Percentiles rank a stretch among this genome's conserved stretches.
phyloP scores from a whole-genome alignment of 1,140 invertebrate species.

The Drosophila lacteicornis region DNA sequence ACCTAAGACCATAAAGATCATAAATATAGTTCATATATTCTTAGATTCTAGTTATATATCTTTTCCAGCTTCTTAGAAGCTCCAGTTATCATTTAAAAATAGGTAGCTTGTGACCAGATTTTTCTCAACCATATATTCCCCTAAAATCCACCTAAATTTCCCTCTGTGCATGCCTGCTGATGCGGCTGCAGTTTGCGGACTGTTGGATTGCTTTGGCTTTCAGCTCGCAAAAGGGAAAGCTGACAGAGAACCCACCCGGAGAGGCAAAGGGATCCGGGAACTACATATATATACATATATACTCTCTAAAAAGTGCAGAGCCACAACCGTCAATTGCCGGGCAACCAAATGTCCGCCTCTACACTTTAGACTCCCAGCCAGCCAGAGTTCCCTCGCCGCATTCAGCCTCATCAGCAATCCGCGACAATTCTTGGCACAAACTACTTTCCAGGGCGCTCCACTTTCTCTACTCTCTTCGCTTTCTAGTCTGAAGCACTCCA shows the following conservation, averaged over 20 bases:
- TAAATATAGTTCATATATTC: too few relatives aligned
- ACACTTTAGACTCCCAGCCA: slow-evolving; percentile 9
- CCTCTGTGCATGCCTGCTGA: slow-evolving; percentile 25
- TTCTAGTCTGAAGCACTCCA: slow-evolving; percentile 11
- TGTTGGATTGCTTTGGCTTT: slow-evolving; percentile 47
- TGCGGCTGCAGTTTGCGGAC: slow-evolving; percentile 41
- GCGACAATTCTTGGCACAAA: slow-evolving; percentile 78
- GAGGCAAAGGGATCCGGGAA: slow-evolving; percentile 31
- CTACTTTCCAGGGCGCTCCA: slow-evolving; percentile 65
- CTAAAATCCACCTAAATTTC: not conserved
- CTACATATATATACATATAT: slow-evolving; percentile 15
- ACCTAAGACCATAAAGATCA: too few relatives aligned
- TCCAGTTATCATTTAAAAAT: too few relatives aligned
- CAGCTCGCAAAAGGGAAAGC: slow-evolving; percentile 58
- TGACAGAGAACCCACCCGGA: slow-evolving; percentile 22
- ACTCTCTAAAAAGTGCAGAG: slow-evolving; percentile 57
- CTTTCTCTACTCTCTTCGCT: slow-evolving; percentile 34
- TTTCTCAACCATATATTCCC: too few relatives aligned
- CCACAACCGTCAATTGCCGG: slow-evolving; percentile 79
- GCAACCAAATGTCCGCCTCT: slow-evolving; percentile 59
- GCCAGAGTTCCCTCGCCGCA: slow-evolving; percentile 1
- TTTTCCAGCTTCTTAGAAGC: too few relatives aligned
- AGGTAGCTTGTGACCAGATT: not conserved
- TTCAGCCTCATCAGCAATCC: slow-evolving; percentile 67
- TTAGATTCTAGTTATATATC: too few relatives aligned